phyloP scores from a whole-genome alignment of 1,140 invertebrate species.

The Globodera rostochiensis region DNA sequence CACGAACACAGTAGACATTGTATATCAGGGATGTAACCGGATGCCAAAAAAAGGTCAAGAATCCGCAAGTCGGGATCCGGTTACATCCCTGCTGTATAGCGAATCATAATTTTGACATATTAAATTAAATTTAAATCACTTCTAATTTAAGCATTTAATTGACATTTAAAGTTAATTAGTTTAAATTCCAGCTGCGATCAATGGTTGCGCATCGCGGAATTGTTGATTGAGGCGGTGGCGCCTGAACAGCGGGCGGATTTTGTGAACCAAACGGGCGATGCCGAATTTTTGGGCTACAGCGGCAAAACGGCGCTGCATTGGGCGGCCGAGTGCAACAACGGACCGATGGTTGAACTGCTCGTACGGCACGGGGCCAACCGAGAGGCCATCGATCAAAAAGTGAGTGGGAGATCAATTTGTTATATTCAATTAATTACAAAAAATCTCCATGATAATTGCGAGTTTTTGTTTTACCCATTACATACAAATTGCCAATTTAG shows the following conservation, averaged over 20 bases:
- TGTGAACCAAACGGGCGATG: constrained; percentile 4
- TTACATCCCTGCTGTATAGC: no score
- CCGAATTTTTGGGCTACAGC: not conserved
- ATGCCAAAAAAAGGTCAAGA: no score
- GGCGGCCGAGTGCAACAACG: constrained; percentile 14
- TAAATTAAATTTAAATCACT: no score
- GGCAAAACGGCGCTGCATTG: constrained; percentile 15
- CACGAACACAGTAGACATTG: not conserved
- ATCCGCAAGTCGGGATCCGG: no score
- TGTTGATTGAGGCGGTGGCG: constrained; percentile 15
- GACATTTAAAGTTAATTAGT: not conserved
- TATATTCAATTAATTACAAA: not conserved
- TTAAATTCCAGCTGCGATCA: not conserved
- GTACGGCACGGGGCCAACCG: constrained; percentile 17
- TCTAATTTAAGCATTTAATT: not conserved
- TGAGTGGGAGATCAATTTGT: not conserved
- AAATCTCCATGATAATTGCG: not conserved
- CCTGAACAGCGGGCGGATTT: constrained; percentile 12
- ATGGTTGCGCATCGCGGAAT: constrained; percentile 13
- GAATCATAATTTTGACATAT: no score
- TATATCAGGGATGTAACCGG: no score
- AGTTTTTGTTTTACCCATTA: no score
- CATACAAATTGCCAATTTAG: not conserved
- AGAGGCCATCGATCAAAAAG: constrained; percentile 12
- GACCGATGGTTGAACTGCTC: constrained; percentile 16